These are phyloP conservation scores for Mus spicilegus DNA, from an alignment of 2,113 vertebrate genomes.

Conservation along the genomic window DNA sequence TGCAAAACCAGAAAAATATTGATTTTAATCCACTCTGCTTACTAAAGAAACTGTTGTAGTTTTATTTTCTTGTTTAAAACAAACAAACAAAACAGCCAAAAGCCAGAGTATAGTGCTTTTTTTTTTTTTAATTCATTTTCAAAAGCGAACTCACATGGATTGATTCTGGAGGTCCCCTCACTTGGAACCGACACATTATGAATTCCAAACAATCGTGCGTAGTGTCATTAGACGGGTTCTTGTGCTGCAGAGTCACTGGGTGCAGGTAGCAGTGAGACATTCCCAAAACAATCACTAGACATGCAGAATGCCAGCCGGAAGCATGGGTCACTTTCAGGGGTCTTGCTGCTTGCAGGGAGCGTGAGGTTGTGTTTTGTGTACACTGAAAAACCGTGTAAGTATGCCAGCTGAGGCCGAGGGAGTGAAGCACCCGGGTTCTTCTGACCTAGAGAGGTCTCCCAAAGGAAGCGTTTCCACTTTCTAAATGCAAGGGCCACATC, in stretches of 20 bases:
- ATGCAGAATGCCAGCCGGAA: slow-evolving; percentile 89
- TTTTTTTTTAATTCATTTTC: slow-evolving; percentile 85
- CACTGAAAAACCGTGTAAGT: slow-evolving; percentile 55
- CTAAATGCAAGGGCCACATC: slow-evolving; percentile 25
- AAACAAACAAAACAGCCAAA: slow-evolving; percentile 69
- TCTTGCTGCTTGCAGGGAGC: slow-evolving; percentile 84
- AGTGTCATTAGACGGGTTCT: slow-evolving; percentile 81
- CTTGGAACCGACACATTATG: slow-evolving; percentile 76
- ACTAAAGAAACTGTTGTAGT: background rate
- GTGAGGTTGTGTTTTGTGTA: slow-evolving; percentile 80
- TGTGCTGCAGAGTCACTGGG: slow-evolving; percentile 79
- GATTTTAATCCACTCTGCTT: background rate
- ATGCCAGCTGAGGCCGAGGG: slow-evolving; percentile 77
- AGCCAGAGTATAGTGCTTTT: slow-evolving; percentile 62
- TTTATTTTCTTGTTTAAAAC: slow-evolving; percentile 24
- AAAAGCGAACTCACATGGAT: slow-evolving; percentile 83
- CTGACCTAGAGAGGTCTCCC: slow-evolving; percentile 54
- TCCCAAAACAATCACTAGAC: slow-evolving; percentile 87
- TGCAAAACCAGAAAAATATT: background rate
- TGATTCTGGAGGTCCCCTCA: slow-evolving; percentile 79
- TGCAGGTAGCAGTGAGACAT: slow-evolving; percentile 85
- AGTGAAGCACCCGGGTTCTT: slow-evolving; percentile 68
- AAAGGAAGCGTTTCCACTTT: background rate
- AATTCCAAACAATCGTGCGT: slow-evolving; percentile 86
- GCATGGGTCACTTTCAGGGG: slow-evolving; percentile 84